Percentiles rank a stretch among this genome's conserved stretches.
Evolutionary conservation across 2,888 invertebrate genomes (phyloP).

Genomic region (Coelinius sp.): DNA sequence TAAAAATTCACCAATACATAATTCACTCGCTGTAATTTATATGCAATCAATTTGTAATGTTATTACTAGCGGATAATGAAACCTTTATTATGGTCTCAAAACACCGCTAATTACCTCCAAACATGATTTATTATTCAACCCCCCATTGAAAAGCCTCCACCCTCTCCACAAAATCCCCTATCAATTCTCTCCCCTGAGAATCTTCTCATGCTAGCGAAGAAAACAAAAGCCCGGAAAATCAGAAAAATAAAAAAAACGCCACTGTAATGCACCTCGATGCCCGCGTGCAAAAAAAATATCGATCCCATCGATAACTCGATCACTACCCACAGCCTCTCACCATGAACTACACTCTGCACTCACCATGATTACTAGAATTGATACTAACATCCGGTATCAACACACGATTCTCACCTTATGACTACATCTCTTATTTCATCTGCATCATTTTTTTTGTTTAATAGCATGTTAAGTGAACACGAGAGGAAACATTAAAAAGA

Average conservation of each 20-base stretch:
- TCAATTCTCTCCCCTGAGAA: not conserved
- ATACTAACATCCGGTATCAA: constrained; percentile 47
- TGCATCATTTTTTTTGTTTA: not conserved
- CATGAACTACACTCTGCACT: not conserved
- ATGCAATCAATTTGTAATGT: constrained; percentile 60
- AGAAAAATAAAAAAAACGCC: not conserved
- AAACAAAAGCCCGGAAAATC: constrained; percentile 38
- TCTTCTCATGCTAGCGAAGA: constrained; percentile 30
- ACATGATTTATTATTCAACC: constrained; percentile 60
- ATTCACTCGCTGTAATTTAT: constrained; percentile 44
- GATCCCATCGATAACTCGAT: constrained; percentile 38
- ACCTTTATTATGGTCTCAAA: constrained; percentile 60
- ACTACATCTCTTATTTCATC: not conserved
- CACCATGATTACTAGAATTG: constrained; percentile 45
- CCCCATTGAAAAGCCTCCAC: not conserved
- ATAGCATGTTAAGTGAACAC: not conserved
- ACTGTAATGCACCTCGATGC: constrained; percentile 19
- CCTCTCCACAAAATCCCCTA: not conserved
- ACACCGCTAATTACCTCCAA: constrained; percentile 63
- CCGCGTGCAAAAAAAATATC: constrained; percentile 13
- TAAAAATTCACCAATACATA: not conserved
- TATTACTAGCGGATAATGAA: constrained; percentile 58
- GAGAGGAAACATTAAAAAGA: not conserved
- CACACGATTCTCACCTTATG: constrained; percentile 15
- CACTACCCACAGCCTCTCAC: constrained; percentile 11